Base-by-base conservation (phyloP, 1,140 invertebrate species). In the Zaprionus davidi region DNA sequence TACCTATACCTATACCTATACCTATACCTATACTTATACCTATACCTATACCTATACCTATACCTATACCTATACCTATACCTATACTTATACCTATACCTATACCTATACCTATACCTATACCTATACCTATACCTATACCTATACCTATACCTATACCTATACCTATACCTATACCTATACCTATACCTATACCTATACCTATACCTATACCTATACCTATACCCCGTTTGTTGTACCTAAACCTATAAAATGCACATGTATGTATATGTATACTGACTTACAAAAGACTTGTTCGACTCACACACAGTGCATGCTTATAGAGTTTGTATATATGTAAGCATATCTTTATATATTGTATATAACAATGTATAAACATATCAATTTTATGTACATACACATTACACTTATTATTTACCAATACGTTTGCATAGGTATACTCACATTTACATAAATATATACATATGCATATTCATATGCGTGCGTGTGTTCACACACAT, bases 251-350 rank as follows among this genome's bases (percentile, higher is more conserved):
- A 36, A 17, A 13, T 44, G 3, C 12, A 28, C n/a, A 13, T 13
- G n/a, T 62, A 31, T 9, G 6, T 58, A 58, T 62, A 31, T 9
- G 6, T 58, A 58, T 20, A 36, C 9, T 11, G 1, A 31, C 15
- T 41, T 69, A 69, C 65, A 69, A 73, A 73, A 60, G 64, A 73
- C 71, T 73, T 73, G 71, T 55, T 73, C 46, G 53, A 59, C 38
- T 51, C 46, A 11, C 31, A 9, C 28, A 34, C 9, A 34, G 9
- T 34, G 31, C 31, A 26, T 12, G 24, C 15, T 5, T 15, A 41
- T 15, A 15, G 2, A 15, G 13, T 2, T 41, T 31, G 2, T 31
- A 6, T 15, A 41, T 15, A 15, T 17, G 22, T 22, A 22, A 2
- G 1, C 28, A 7, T 31, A 9, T 31, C 6, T 31, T 31, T 31